These are phyloP conservation scores for Orchestes rusci DNA, from an alignment of 2,888 invertebrate genomes.

Conservation along the genomic window DNA sequence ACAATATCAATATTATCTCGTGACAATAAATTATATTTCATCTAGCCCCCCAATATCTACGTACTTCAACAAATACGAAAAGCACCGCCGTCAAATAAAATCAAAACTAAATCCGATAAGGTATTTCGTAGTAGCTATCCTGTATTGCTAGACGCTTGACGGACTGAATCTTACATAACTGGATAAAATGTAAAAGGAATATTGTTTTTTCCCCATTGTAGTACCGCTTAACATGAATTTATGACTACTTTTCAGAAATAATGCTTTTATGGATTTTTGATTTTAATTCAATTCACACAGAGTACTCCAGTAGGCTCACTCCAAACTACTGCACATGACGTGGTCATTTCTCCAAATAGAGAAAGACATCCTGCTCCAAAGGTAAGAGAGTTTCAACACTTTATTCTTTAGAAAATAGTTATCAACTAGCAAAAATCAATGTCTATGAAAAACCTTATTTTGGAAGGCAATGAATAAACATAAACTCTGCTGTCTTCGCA, in stretches of 20 bases:
- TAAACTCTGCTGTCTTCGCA: too few relatives aligned
- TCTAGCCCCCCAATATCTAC: slow-evolving; percentile 68
- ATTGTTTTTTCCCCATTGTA: too few relatives aligned
- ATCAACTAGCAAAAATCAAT: too few relatives aligned
- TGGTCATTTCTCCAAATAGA: slow-evolving; percentile 83
- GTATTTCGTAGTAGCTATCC: slow-evolving; percentile 38
- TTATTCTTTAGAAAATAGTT: too few relatives aligned
- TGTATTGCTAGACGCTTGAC: too few relatives aligned
- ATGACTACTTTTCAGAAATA: not conserved
- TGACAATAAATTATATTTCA: too few relatives aligned
- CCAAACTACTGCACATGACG: slow-evolving; percentile 87
- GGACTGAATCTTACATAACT: not conserved
- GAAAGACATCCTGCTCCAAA: slow-evolving; percentile 65
- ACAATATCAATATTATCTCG: too few relatives aligned
- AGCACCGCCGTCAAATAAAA: slow-evolving; percentile 79
- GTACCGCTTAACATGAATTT: not conserved
- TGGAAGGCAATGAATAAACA: too few relatives aligned
- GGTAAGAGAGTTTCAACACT: slow-evolving; percentile 21
- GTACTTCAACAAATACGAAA: slow-evolving; percentile 74
- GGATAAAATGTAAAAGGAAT: too few relatives aligned
- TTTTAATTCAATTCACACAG: too few relatives aligned
- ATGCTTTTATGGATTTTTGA: too few relatives aligned
- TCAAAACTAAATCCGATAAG: slow-evolving; percentile 69
- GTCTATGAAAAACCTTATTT: too few relatives aligned
- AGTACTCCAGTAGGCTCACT: slow-evolving; percentile 89